phyloP scores from a whole-genome alignment of 2,797 vertebrate species.

The Dromococcyx pavoninus region DNA sequence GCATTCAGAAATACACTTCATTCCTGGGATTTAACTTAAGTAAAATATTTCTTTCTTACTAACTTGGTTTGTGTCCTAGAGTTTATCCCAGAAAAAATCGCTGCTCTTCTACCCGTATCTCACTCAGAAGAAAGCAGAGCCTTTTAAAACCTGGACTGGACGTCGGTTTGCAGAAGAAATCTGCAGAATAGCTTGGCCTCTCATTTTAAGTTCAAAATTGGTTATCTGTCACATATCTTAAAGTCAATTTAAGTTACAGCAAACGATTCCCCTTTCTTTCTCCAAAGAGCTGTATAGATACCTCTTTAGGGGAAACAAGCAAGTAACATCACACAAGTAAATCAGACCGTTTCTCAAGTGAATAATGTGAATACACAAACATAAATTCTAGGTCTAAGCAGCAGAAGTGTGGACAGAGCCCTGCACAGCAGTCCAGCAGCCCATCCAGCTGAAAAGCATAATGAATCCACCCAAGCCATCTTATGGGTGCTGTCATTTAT shows the following conservation, averaged over 20 bases:
- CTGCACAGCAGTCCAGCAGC: background rate
- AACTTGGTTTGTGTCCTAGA: background rate
- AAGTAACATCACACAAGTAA: background rate
- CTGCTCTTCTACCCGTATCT: background rate
- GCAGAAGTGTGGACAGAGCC: background rate
- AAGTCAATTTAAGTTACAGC: background rate
- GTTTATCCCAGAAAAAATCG: background rate
- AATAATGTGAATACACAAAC: background rate
- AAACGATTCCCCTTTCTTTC: background rate
- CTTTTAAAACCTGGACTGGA: slow-evolving; percentile 5
- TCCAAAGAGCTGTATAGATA: background rate
- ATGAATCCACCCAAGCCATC: background rate
- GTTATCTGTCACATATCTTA: background rate
- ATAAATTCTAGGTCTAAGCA: background rate
- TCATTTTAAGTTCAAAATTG: background rate
- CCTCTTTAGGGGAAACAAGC: background rate
- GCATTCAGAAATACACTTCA: background rate
- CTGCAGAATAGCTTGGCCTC: slow-evolving; percentile 17
- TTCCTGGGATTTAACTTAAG: background rate
- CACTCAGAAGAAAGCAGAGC: background rate
- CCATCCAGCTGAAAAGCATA: background rate
- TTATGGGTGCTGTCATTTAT: background rate
- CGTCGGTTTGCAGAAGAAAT: background rate
- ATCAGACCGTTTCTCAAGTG: background rate
- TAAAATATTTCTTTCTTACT: slow-evolving; percentile 3